Conservation (phyloP, 2,797 vertebrate genomes). For the Carcharodon carcharias region DNA sequence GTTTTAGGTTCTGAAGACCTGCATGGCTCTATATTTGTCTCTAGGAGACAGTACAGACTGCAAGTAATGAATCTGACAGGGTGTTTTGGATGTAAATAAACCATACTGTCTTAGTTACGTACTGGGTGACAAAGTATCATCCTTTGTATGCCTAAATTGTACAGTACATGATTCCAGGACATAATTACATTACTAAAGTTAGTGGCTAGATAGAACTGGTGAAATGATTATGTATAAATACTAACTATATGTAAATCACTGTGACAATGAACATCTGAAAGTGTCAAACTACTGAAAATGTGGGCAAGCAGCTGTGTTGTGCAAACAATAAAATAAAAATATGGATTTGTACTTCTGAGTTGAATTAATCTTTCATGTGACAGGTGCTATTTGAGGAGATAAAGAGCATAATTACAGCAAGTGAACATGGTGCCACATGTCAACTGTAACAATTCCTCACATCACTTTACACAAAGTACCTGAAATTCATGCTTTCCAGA, state of each 20-base stretch:
- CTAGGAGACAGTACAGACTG: conserved; percentile 46
- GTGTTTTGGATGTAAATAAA: conserved; percentile 41
- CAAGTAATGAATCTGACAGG: conserved; percentile 38
- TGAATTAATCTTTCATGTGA: not conserved
- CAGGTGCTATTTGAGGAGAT: not conserved
- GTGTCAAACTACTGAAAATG: conserved; percentile 53
- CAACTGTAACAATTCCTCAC: not conserved
- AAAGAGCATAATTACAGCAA: not conserved
- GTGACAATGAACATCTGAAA: conserved; percentile 53
- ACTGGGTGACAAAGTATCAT: conserved; percentile 38
- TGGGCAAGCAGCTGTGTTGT: conserved; percentile 49
- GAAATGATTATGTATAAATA: conserved; percentile 43
- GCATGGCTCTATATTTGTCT: conserved; percentile 46
- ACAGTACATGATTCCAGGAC: conserved; percentile 39
- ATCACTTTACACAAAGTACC: not conserved
- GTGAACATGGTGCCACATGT: not conserved
- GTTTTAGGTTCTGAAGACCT: conserved; percentile 32
- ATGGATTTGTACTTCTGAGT: conserved; percentile 16
- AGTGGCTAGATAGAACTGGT: conserved; percentile 41
- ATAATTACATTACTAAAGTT: conserved; percentile 44
- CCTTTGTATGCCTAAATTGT: conserved; percentile 43
- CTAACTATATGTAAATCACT: conserved; percentile 47
- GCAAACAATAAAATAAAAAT: conserved; percentile 40
- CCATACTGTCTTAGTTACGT: conserved; percentile 7
- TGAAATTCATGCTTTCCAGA: not conserved